Evolutionary conservation across 2,888 invertebrate genomes (phyloP), one percentile per base, ranked within the genome.

Genomic region (Drosophila limbata): DNA sequence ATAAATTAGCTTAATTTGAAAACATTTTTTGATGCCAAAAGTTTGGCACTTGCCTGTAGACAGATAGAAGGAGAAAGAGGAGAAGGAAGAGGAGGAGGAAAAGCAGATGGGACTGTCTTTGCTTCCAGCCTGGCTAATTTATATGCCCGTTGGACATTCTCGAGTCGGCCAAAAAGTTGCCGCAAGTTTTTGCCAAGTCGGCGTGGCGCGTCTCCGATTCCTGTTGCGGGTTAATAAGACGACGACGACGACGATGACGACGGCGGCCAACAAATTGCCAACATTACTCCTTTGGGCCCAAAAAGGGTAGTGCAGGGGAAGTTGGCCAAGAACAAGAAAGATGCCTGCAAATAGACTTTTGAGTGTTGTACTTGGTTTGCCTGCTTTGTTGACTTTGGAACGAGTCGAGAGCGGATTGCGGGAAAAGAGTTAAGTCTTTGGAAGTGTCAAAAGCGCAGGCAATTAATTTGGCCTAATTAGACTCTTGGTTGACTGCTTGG

Each of bases 1-100:
- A 88, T 86, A 88, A 86, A 86, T 86, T 86, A 88, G 86, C 82
- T 86, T 86, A 86, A 86, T 88, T 86, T 86, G 79, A 84, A 79
- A 86, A 86, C 88, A 85, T 88, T 85, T 88, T 85, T 85, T 88
- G 85, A 88, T 81, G 85, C 88, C 86, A 78, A 85, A 84, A 84
- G 51, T 82, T 84, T 87, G 73, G 79, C 85, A 79, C 80, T 72
- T 87, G 73, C 66, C 57, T 52, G 60, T 15, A 62, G 66, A 68
- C 55, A 51, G 64, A 56, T 50, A 68, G 53, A 17, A 17, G 9
- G 39, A 35, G 28, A 21, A 4, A 28, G 28, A 25, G 28, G 28
- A 4, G 28, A 21, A 4, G 42, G 25, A 17, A 8, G 39, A 35
- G 19, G 17, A 3, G 35, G 33, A 25, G 28, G 31, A 4, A 35